Evolutionary conservation across 2,797 vertebrate species (phyloP).

Genomic region (Sphenodon punctatus): DNA sequence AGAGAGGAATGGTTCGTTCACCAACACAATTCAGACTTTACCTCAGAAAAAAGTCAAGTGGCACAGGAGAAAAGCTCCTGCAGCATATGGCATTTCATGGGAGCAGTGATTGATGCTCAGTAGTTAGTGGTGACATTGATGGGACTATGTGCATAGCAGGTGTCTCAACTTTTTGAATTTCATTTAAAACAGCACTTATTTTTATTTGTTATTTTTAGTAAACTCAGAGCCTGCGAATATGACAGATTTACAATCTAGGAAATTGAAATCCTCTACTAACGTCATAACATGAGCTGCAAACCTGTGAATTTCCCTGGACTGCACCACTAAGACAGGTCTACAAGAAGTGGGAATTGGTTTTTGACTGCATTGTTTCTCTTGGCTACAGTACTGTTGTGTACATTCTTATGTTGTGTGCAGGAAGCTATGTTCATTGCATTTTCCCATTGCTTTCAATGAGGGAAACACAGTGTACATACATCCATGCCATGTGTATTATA

Average conservation of each 20-base stretch:
- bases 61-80: conserved; percentile 11
- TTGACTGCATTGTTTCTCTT: too few species aligned
- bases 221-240: conserved; percentile 12
- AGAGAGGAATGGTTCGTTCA: conserved; percentile 8
- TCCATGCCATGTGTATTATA: too few species aligned
- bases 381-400: too few species aligned
- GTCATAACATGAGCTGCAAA: too few species aligned
- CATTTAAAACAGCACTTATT: conserved; percentile 28
- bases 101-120: not conserved
- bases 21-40: conserved; percentile 28
- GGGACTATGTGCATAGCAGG: not conserved
- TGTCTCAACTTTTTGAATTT: conserved; percentile 17
- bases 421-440: too few species aligned
- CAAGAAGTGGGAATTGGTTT: too few species aligned
- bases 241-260: conserved; percentile 15
- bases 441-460: too few species aligned
- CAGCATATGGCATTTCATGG: not conserved
- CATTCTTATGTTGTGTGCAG: too few species aligned
- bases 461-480: too few species aligned
- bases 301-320: too few species aligned
- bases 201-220: conserved; percentile 27
- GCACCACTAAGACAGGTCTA: too few species aligned
- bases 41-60: conserved; percentile 18
- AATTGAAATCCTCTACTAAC: too few species aligned
- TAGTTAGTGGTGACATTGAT: conserved; percentile 5